Percentiles rank a stretch among this genome's conserved stretches.
Conservation (phyloP, 53 echinoderm and acorn worm species). For the Paelopatides confundens region DNA sequence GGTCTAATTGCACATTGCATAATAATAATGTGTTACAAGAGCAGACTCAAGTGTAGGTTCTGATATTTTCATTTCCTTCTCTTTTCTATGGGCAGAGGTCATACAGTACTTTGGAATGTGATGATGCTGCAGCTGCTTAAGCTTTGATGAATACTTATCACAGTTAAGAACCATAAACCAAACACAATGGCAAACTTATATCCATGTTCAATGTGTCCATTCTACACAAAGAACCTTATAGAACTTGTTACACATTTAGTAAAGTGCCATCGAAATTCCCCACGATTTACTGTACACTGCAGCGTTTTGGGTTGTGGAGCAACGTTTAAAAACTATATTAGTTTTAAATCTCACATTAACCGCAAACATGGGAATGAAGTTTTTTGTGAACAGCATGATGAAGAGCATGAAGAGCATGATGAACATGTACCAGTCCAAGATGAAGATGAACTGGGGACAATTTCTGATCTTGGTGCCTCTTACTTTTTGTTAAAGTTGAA, state of each 20-base stretch:
- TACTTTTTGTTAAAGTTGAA: too few species aligned
- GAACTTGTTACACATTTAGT: slow-evolving; percentile 4
- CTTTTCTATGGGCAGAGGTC: too few species aligned
- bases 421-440: background rate
- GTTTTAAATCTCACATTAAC: slow-evolving; percentile 52
- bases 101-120: too few species aligned
- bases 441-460: too few species aligned
- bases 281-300: slow-evolving; percentile 54
- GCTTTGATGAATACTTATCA: too few species aligned
- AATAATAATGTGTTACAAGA: too few species aligned
- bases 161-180: too few species aligned
- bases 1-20: too few species aligned
- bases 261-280: slow-evolving; percentile 42
- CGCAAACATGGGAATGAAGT: slow-evolving; percentile 44
- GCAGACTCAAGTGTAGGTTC: too few species aligned
- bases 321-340: slow-evolving; percentile 50
- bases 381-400: background rate
- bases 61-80: too few species aligned
- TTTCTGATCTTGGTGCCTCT: too few species aligned
- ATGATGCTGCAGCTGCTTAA: too few species aligned
- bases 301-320: slow-evolving; percentile 35
- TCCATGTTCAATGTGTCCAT: slow-evolving; percentile 15
- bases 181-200: slow-evolving; percentile 8
- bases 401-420: background rate
- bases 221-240: background rate